phyloP scores from a whole-genome alignment of 2,888 invertebrate species.

The Dexiosoma caninum region DNA sequence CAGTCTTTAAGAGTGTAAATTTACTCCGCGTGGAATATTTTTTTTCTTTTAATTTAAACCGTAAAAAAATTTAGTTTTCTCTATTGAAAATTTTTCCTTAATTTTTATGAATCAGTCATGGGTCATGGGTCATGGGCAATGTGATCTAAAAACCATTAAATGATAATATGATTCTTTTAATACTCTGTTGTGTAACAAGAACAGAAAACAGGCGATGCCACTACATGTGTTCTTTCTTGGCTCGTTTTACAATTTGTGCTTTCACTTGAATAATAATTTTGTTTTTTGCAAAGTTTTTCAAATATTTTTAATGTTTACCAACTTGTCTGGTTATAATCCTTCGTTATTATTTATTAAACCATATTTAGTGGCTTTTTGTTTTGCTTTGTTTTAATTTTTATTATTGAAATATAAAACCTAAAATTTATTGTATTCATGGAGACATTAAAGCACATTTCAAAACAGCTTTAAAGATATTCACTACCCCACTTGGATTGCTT shows the following conservation, averaged over 20 bases:
- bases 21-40: too few species aligned
- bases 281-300: constrained; percentile 17
- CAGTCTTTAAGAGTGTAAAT: neutral
- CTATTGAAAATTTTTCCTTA: too few species aligned
- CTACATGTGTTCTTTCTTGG: neutral
- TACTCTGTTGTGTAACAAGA: neutral
- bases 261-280: neutral
- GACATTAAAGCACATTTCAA: neutral
- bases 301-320: constrained; percentile 49
- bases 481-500: neutral
- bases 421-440: neutral
- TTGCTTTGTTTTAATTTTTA: constrained; percentile 37
- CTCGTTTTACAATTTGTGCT: neutral
- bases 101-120: too few species aligned
- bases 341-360: constrained; percentile 55
- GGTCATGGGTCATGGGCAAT: too few species aligned
- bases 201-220: neutral
- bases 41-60: too few species aligned
- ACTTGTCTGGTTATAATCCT: constrained; percentile 55
- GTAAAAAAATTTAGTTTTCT: too few species aligned
- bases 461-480: neutral
- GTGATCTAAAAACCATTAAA: too few species aligned
- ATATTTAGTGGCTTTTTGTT: constrained; percentile 43
- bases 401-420: neutral
- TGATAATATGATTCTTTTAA: neutral